Conservation (phyloP, 2,888 invertebrate species). For the Drosophila maculinotata region DNA sequence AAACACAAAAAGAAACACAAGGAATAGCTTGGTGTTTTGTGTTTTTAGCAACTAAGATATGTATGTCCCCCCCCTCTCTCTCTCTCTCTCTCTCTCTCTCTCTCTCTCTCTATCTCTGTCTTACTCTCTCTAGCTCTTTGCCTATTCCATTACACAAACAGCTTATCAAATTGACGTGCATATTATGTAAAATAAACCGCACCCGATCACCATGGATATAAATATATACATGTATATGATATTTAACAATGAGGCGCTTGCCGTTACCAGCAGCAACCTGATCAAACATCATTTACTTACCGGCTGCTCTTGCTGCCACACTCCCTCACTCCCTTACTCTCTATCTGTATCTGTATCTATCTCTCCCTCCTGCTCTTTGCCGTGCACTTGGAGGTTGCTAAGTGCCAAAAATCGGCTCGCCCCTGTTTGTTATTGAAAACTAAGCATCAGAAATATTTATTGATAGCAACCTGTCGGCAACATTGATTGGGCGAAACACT, state of each 20-base stretch:
- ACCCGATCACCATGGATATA: constrained; percentile 57
- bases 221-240: background rate
- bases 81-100: no score
- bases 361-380: background rate
- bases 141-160: no score
- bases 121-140: no score
- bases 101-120: no score
- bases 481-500: constrained; percentile 8
- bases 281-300: constrained; percentile 32
- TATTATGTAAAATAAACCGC: constrained; percentile 10
- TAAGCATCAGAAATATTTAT: constrained; percentile 71
- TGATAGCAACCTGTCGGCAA: constrained; percentile 70
- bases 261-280: constrained; percentile 53
- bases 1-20: no score
- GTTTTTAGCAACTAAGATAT: no score
- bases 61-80: no score
- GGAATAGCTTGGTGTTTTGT: no score
- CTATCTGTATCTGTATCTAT: background rate
- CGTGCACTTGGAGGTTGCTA: constrained; percentile 54
- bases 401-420: constrained; percentile 30
- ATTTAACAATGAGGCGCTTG: constrained; percentile 5
- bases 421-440: constrained; percentile 77
- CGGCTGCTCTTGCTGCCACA: constrained; percentile 7
- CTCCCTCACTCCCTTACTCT: background rate
- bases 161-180: no score